These are phyloP conservation scores for Thryonomys swinderianus DNA, from an alignment of 2,113 vertebrate genomes.

Conservation along the genomic window DNA sequence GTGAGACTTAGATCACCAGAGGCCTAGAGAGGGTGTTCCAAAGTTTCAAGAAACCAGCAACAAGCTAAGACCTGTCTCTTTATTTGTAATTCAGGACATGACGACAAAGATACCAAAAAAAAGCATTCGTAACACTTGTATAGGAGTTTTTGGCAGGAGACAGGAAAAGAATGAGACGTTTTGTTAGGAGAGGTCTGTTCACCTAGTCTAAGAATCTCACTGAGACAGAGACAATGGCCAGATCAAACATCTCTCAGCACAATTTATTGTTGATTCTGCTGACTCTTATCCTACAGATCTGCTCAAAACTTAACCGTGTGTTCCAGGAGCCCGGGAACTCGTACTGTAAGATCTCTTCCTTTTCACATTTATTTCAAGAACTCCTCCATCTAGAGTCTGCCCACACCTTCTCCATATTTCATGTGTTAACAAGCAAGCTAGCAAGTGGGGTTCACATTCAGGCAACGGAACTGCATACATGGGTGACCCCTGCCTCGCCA, in stretches of 20 bases:
- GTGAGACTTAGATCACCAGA: background rate
- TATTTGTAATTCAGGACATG: background rate
- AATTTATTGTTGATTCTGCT: background rate
- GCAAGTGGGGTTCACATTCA: background rate
- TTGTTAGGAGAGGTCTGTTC: background rate
- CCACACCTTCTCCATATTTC: background rate
- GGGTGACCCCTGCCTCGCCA: background rate
- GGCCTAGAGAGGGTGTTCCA: background rate
- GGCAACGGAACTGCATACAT: background rate
- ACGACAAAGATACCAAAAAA: background rate
- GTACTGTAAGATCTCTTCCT: background rate
- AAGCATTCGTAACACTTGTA: background rate
- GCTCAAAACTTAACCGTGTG: background rate
- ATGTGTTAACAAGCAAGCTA: background rate
- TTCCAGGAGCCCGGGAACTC: background rate
- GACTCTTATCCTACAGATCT: background rate
- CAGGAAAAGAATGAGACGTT: background rate
- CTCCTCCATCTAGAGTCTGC: background rate
- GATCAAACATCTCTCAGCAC: background rate
- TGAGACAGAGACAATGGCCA: background rate
- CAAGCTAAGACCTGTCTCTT: background rate
- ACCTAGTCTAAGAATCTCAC: background rate
- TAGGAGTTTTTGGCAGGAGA: background rate
- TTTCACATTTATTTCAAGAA: background rate
- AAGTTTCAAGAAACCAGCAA: background rate